phyloP scores from a whole-genome alignment of 2,113 vertebrate genomes.

The Malurus elegans region DNA sequence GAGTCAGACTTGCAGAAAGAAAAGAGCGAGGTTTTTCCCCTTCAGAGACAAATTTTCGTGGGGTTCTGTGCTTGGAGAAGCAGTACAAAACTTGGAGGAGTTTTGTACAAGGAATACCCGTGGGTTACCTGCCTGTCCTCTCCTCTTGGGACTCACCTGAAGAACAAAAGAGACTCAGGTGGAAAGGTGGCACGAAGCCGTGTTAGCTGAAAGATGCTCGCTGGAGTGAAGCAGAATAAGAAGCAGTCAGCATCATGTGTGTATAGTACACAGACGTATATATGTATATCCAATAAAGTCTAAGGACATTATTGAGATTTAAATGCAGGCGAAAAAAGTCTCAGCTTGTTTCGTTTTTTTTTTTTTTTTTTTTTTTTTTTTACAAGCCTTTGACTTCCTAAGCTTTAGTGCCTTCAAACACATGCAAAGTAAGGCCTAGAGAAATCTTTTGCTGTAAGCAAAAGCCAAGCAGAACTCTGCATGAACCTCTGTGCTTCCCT shows the following conservation, averaged over 20 bases:
- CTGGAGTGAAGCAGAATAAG: neutral
- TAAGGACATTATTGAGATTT: neutral
- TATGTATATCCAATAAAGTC: neutral
- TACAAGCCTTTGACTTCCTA: rapidly evolving
- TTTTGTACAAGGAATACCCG: neutral
- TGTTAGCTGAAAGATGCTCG: rapidly evolving
- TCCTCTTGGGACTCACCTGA: too few species aligned
- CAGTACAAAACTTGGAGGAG: neutral
- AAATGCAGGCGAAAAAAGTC: neutral
- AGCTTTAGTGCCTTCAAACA: neutral
- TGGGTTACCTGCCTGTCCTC: neutral
- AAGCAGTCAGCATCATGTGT: neutral
- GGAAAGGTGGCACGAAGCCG: neutral
- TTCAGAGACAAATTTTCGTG: neutral
- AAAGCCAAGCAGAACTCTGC: neutral
- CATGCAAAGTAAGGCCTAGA: neutral
- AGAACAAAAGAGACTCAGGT: neutral
- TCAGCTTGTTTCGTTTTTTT: too few species aligned
- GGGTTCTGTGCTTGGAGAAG: neutral
- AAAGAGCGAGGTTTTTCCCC: rapidly evolving
- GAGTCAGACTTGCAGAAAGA: neutral
- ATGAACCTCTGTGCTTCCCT: rapidly evolving
- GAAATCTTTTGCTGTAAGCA: neutral
- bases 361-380: neutral
- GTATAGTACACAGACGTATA: neutral